Base-by-base conservation (phyloP, 2,888 invertebrate genomes). In the Pasiphila rectangulata region DNA sequence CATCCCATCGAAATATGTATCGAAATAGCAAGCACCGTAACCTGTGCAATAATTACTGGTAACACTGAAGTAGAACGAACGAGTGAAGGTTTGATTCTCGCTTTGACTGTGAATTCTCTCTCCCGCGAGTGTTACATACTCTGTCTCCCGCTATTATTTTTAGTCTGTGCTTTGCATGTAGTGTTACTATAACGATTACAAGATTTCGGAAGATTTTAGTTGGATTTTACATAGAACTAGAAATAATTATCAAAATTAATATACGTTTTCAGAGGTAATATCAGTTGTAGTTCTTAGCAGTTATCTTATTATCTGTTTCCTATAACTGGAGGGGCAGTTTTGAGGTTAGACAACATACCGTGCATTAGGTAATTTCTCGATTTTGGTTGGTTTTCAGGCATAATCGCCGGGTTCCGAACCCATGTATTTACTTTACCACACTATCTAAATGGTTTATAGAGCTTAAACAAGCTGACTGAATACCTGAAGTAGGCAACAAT, bases 291-390 rank as follows among this genome's bases (percentile, higher is more conserved):
- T 19, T 24, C 13, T 24, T 20, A 9, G 1, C n/a, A n/a, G 17
- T 5, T 15, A 16, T 5, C 2, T 4, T 2, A 16, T 9, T 7
- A 32, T 10, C 16, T n/a, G n/a, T n/a, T 5, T 5, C 32, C 17
- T 4, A 17, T 7, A 29, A 17, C 16, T 10, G 10, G 5, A 17
- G 17, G 16, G 9, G 24, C 4, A 38, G 45, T 65, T 80, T 82
- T 79, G 73, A 83, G 83, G 83, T 83, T 83, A 83, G 75, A 43
- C 75, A 70, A 63, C 65, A 67, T 68, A 72, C 67, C 72, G 68
- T 71, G 73, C 63, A 71, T 69, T 69, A 64, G 67, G 56, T 69
- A 67, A 69, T 67, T 62, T 59, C 53, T 39, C 27, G 30, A 53
- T 54, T 48, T 48, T 30, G 36, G 32, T 21, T 36, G 12, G 16